Evolutionary conservation across 1,140 invertebrate species (phyloP).

Genomic region (Cephus cinctus): DNA sequence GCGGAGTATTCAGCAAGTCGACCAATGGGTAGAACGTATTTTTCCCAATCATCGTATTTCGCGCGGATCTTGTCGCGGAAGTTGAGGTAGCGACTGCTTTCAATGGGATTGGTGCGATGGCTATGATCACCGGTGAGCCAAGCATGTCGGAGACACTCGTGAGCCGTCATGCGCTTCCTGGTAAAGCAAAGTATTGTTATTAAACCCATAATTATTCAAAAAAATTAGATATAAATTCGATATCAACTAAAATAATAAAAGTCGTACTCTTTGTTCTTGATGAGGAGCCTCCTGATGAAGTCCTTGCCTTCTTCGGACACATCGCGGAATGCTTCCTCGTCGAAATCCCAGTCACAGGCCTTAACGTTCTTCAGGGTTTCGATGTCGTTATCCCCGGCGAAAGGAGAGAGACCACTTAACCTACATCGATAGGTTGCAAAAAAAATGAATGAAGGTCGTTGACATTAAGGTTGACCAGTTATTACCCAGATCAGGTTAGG

Average conservation of each 20-base stretch:
- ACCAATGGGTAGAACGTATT: conserved; percentile 91
- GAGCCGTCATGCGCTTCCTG: conserved; percentile 95
- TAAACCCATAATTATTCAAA: conserved; percentile 4
- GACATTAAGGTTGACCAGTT: conserved; percentile 6
- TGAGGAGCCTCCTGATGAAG: conserved; percentile 90
- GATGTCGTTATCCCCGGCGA: conserved; percentile 97
- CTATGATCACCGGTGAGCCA: conserved; percentile 89
- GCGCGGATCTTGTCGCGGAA: conserved; percentile 84
- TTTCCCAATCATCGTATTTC: conserved; percentile 89
- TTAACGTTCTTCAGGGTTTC: conserved; percentile 98
- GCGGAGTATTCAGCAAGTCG: conserved; percentile 96
- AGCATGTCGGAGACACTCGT: conserved; percentile 92
- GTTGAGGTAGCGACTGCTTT: conserved; percentile 78
- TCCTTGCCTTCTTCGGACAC: conserved; percentile 97
- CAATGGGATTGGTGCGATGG: conserved; percentile 73
- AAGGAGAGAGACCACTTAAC: conserved; percentile 95
- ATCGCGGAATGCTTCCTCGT: conserved; percentile 87
- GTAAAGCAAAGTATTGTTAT: conserved; percentile 26
- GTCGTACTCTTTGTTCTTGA: conserved; percentile 93
- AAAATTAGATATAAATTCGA: conserved; percentile 1
- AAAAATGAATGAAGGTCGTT: conserved; percentile 11
- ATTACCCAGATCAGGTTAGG: conserved; percentile 6
- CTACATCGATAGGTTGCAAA: conserved; percentile 53
- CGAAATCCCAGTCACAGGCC: conserved; percentile 98
- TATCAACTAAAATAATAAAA: conserved; percentile 4